Conservation (phyloP, 2,888 invertebrate species). For the Tineola bisselliella region DNA sequence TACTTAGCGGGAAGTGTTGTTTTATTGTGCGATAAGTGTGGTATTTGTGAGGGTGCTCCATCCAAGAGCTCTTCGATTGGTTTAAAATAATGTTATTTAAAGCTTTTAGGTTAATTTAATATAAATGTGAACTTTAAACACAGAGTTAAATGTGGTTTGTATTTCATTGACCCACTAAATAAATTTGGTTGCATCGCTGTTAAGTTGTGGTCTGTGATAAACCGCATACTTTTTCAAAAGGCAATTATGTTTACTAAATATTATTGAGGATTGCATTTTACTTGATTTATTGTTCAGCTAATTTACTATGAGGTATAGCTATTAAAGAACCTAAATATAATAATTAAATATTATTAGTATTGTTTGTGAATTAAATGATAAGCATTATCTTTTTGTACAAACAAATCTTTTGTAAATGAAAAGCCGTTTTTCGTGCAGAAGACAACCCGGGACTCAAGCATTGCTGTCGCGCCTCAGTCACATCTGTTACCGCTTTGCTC, state of each 20-base stretch:
- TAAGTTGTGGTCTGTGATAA: neutral
- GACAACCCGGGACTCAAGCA: neutral
- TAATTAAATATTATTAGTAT: neutral
- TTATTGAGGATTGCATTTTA: no score
- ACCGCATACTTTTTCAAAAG: neutral
- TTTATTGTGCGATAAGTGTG: constrained; percentile 1
- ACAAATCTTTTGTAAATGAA: neutral
- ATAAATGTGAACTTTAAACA: neutral
- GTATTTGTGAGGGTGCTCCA: neutral
- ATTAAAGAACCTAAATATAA: no score
- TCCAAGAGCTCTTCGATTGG: neutral
- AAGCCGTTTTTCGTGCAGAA: neutral
- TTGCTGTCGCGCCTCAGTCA: constrained; percentile 22
- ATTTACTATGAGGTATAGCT: no score
- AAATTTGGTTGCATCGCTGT: neutral
- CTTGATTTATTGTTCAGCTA: no score
- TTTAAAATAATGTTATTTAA: neutral
- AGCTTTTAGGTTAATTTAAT: neutral
- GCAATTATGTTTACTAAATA: no score
- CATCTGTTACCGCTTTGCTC: constrained; percentile 59
- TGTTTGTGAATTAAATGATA: neutral
- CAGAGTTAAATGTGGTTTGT: neutral
- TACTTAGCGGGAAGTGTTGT: constrained; percentile 10
- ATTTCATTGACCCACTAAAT: neutral
- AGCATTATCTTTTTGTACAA: neutral